Evolutionary conservation across 2,888 invertebrate species (phyloP).

Genomic region (Cryptocheilus praepositus): DNA sequence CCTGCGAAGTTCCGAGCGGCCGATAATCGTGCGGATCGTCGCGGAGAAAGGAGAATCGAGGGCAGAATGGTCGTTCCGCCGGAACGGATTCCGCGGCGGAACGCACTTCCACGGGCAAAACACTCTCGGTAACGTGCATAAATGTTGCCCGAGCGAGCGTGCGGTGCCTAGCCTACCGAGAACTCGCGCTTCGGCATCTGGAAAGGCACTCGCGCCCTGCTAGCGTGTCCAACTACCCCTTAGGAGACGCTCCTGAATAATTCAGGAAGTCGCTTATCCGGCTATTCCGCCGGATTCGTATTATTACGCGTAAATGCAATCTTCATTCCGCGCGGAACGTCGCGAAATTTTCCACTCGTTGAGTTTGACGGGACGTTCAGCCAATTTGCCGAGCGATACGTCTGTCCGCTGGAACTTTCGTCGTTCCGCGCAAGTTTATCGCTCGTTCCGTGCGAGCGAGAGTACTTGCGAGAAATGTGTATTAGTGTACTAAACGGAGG

Average conservation of each 20-base stretch:
- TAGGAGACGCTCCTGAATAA: slow-evolving; percentile 45
- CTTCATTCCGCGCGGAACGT: slow-evolving; percentile 12
- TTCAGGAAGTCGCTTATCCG: slow-evolving; percentile 29
- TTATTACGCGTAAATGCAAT: slow-evolving; percentile 30
- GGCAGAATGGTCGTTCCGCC: not conserved
- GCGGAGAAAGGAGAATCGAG: not conserved
- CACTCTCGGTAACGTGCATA: slow-evolving; percentile 12
- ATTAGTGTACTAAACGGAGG: too few relatives aligned
- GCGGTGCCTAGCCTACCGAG: slow-evolving; percentile 18
- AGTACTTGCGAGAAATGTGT: too few relatives aligned
- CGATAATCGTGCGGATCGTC: too few relatives aligned
- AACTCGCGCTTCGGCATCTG: slow-evolving; percentile 35
- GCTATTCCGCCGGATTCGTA: slow-evolving; percentile 27
- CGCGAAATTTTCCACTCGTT: slow-evolving; percentile 25
- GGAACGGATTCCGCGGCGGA: slow-evolving; percentile 1
- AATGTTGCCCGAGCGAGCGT: slow-evolving; percentile 43
- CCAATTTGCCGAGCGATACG: too few relatives aligned
- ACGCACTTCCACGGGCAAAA: slow-evolving; percentile 12
- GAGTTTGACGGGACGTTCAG: too few relatives aligned
- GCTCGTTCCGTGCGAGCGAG: too few relatives aligned
- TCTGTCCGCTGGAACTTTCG: too few relatives aligned
- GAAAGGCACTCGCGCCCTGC: slow-evolving; percentile 44
- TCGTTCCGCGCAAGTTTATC: too few relatives aligned
- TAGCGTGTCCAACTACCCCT: slow-evolving; percentile 10
- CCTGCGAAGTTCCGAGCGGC: too few relatives aligned